Conservation (phyloP, 2,797 vertebrate species). For the Iguana delicatissima region DNA sequence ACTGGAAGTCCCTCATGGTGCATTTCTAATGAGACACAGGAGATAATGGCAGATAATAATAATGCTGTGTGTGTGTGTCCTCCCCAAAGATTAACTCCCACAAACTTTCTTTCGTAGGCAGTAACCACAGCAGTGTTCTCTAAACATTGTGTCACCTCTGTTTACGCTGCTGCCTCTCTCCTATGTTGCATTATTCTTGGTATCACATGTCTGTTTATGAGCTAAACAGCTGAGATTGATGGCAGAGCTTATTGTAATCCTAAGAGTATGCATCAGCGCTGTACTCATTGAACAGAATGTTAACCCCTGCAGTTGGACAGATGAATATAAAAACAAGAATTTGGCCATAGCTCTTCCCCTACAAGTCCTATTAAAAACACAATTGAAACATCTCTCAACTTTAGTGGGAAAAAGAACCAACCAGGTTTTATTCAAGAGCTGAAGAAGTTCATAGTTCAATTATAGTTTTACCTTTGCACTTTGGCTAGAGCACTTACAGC, state of each 20-base stretch:
- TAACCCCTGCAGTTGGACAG: not conserved
- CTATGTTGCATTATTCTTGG: not conserved
- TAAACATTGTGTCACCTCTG: not conserved
- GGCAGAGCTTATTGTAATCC: not conserved
- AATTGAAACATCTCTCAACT: not conserved
- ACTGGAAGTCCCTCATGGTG: not conserved
- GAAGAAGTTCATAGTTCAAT: slow-evolving; percentile 20
- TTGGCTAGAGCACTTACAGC: not conserved
- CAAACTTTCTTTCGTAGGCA: not conserved
- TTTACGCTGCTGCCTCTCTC: not conserved
- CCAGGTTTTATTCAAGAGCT: not conserved
- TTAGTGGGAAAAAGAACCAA: not conserved
- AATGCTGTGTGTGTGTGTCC: no score
- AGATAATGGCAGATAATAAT: not conserved
- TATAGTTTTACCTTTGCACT: slow-evolving; percentile 18
- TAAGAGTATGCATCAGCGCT: not conserved
- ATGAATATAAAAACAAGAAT: not conserved
- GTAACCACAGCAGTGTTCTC: not conserved
- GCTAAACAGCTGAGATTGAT: not conserved
- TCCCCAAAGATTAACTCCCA: not conserved
- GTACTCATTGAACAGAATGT: not conserved
- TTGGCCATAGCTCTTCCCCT: not conserved
- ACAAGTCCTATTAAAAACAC: not conserved
- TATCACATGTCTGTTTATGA: not conserved
- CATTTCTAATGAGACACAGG: not conserved